Base-by-base conservation (phyloP, 1,140 invertebrate genomes). In the Cylas formicarius region DNA sequence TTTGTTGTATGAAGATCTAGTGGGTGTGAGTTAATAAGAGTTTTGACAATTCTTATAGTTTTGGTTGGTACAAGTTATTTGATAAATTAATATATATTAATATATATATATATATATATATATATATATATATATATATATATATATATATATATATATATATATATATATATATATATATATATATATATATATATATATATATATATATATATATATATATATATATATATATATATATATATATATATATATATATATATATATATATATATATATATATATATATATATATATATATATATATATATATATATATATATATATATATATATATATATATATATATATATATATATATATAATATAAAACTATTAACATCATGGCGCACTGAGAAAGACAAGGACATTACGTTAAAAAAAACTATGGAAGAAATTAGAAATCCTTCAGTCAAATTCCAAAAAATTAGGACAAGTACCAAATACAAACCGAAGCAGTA, bases 201-300 rank as follows among this genome's bases (percentile, higher is more conserved):
- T 14, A 34, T 34, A 34, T 34, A 34, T 14, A 34, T 18, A 34
- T 34, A 34, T 14, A 34, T 34, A 34, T 34, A 34, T 14, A 34
- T 34, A 34, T 34, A 34, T 14, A 34, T 34, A 34, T 34, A 34
- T 14, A 34, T 34, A 34, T 34, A 34, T 14, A 34, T 34, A 34
- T 34, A 34, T 14, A 34, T 34, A 34, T 34, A 34, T 4, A 34
- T 34, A 34, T 34, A 34, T 14, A 34, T 34, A 34, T 34, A 34
- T 4, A 34, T 34, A 34, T 34, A 34, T 14, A 34, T 34, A 34
- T 34, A 34, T 14, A 34, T 34, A 34, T 34, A 34, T 14, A 34
- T 34, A 34, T 34, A 16, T 14, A 34, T 34, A 34, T 16, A 34
- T 14, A 34, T 34, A 34, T 34, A 34, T 14, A 34, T 34, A 34